Evolutionary conservation across 1,140 invertebrate species (phyloP).

Genomic region (Metopolophium dirhodum): DNA sequence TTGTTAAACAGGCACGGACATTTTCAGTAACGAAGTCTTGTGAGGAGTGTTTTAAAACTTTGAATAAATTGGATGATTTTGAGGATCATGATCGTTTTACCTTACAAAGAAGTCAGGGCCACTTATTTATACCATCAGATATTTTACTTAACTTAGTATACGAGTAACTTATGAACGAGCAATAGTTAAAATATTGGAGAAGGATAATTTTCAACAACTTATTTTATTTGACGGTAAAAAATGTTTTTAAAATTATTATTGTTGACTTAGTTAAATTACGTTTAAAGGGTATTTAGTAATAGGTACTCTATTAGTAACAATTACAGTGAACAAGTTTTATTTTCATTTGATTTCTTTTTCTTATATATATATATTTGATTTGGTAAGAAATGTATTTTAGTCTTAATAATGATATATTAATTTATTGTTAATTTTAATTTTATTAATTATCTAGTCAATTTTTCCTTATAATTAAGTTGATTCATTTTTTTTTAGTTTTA

Average conservation of each 20-base stretch:
- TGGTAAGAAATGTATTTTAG: too few relatives aligned
- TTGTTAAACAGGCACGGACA: not conserved
- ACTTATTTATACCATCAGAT: not conserved
- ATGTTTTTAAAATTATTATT: not conserved
- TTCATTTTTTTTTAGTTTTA: not conserved
- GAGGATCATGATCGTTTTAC: not conserved
- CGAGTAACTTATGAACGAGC: not conserved
- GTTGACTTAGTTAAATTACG: not conserved
- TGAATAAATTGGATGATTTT: not conserved
- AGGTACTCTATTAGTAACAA: too few relatives aligned
- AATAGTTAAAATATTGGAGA: not conserved
- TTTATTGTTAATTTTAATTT: too few relatives aligned
- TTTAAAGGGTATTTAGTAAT: too few relatives aligned
- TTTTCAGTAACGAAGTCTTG: not conserved
- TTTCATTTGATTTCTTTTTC: too few relatives aligned
- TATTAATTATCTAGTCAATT: too few relatives aligned
- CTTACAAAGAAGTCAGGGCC: not conserved
- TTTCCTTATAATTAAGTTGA: too few relatives aligned
- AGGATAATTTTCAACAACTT: not conserved
- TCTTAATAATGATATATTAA: too few relatives aligned
- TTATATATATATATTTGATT: too few relatives aligned
- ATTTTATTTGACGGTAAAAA: not conserved
- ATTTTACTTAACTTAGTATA: not conserved
- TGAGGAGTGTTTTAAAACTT: not conserved
- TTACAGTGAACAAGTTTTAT: too few relatives aligned